phyloP scores from a whole-genome alignment of 2,797 vertebrate genomes.

The Sparidentex hasta region DNA sequence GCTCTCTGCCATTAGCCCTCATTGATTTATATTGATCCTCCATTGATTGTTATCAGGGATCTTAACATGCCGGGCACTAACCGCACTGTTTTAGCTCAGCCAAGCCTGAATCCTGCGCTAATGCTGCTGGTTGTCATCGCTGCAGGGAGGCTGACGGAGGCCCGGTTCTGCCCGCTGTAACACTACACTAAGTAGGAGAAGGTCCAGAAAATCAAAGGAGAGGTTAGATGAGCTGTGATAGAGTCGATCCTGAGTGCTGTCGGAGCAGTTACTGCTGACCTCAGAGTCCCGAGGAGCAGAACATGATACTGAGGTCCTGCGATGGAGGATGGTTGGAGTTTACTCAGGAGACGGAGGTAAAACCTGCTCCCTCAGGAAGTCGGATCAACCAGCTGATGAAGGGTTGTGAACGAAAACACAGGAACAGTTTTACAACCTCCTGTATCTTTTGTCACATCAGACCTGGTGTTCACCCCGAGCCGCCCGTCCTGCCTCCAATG shows the following conservation, averaged over 20 bases:
- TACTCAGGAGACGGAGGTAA: constrained; percentile 6
- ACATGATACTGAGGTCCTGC: constrained; percentile 43
- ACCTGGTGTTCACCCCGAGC: neutral
- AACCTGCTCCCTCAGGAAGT: constrained; percentile 6
- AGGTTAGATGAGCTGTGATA: constrained; percentile 53
- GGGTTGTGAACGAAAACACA: constrained; percentile 10
- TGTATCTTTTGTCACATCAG: neutral
- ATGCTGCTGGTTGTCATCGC: constrained; percentile 40
- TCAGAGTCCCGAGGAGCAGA: constrained; percentile 33
- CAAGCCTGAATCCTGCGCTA: constrained; percentile 48
- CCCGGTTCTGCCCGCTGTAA: constrained; percentile 46
- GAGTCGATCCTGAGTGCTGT: constrained; percentile 45
- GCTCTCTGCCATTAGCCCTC: constrained; percentile 43
- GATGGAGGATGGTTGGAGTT: constrained; percentile 11
- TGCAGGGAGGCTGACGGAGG: constrained; percentile 20
- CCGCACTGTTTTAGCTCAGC: constrained; percentile 48
- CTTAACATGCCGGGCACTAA: constrained; percentile 45
- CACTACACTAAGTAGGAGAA: constrained; percentile 40
- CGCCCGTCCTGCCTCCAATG: neutral
- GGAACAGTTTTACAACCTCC: too few species aligned
- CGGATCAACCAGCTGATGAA: constrained; percentile 15
- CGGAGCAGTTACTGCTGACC: constrained; percentile 47
- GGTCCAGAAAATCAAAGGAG: constrained; percentile 51
- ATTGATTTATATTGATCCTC: constrained; percentile 71
- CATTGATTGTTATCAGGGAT: constrained; percentile 61